Evolutionary conservation across 2,888 invertebrate species (phyloP).

Genomic region (Ectobius pallidus): DNA sequence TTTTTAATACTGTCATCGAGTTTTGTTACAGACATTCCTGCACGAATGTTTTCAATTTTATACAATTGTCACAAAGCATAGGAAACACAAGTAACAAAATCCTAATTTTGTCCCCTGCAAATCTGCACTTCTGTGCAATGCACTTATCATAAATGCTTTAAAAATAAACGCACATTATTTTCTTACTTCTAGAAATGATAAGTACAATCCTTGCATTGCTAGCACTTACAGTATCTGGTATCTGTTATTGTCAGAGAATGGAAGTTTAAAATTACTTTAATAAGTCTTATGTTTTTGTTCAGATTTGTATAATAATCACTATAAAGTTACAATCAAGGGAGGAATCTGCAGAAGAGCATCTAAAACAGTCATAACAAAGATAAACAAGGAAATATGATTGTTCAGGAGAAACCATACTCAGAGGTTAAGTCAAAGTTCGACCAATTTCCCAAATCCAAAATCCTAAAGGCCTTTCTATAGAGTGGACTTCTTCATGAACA

Average conservation of each 20-base stretch:
- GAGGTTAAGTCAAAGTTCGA: too few species aligned
- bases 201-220: constrained; percentile 13
- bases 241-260: constrained; percentile 12
- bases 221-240: not conserved
- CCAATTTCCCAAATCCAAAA: too few species aligned
- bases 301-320: too few species aligned
- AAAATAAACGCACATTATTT: constrained; percentile 20
- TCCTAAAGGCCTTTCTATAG: too few species aligned
- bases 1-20: not conserved
- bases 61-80: not conserved
- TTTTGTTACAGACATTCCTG: not conserved
- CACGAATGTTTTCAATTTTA: too few species aligned
- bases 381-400: too few species aligned
- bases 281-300: not conserved
- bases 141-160: not conserved
- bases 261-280: not conserved
- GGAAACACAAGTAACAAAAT: not conserved
- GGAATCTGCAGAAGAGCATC: too few species aligned
- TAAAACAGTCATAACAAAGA: too few species aligned
- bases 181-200: not conserved
- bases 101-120: not conserved
- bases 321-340: too few species aligned
- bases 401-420: too few species aligned
- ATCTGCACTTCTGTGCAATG: not conserved
- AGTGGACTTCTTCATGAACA: too few species aligned